These are phyloP conservation scores for Chinchilla lanigera DNA, from an alignment of 2,113 vertebrate genomes.

Conservation along the genomic window DNA sequence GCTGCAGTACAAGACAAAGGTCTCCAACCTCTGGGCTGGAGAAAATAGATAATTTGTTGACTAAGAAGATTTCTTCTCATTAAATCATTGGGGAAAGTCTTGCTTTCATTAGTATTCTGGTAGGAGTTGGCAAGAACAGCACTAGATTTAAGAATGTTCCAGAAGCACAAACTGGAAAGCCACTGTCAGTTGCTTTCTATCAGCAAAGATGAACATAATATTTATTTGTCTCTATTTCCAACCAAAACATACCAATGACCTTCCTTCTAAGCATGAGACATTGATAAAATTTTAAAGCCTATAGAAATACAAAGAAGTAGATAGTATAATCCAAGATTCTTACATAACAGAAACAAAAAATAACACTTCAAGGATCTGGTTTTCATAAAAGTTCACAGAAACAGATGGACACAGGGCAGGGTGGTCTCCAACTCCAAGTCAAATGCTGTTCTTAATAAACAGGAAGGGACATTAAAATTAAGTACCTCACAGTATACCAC, in stretches of 20 bases:
- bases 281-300: background rate
- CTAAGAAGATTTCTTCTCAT: background rate
- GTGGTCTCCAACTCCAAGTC: background rate
- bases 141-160: background rate
- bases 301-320: constrained; percentile 4
- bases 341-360: background rate
- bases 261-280: background rate
- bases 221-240: constrained; percentile 7
- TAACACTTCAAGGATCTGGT: background rate
- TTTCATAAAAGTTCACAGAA: background rate
- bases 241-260: background rate
- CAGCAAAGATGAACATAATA: background rate
- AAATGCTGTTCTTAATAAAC: background rate
- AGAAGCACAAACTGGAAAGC: background rate
- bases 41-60: background rate
- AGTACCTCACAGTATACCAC: background rate
- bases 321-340: background rate
- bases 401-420: background rate
- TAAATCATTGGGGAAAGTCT: background rate
- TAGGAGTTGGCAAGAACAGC: background rate
- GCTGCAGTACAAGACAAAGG: background rate
- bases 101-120: background rate
- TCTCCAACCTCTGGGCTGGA: background rate
- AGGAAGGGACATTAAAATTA: background rate
- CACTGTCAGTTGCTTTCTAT: background rate